phyloP scores from a whole-genome alignment of 2,113 vertebrate genomes.

The Polypterus bichir region DNA sequence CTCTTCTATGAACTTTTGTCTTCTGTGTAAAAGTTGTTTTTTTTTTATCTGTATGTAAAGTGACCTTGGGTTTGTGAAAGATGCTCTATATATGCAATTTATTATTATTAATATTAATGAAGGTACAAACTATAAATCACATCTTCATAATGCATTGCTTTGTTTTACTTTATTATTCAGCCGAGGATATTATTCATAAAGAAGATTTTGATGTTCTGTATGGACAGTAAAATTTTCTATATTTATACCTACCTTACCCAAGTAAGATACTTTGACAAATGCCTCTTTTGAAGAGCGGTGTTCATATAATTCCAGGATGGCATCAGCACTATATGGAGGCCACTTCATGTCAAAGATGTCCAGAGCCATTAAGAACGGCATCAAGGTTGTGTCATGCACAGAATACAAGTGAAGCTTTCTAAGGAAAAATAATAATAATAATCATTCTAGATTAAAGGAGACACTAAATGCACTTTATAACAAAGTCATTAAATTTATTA shows the following conservation, averaged over 20 bases:
- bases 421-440: constrained; percentile 9
- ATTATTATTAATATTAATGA: background rate
- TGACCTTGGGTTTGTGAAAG: too few relatives aligned
- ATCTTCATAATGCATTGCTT: background rate
- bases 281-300: constrained; percentile 56
- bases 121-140: background rate
- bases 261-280: constrained; percentile 70
- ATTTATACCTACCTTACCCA: constrained; percentile 54
- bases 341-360: constrained; percentile 75
- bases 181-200: background rate
- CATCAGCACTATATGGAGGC: constrained; percentile 74
- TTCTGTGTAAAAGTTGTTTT: too few relatives aligned
- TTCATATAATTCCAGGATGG: constrained; percentile 74
- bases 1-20: too few relatives aligned
- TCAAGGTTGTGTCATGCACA: constrained; percentile 69
- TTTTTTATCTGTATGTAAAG: too few relatives aligned
- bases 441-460: background rate
- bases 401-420: constrained; percentile 86
- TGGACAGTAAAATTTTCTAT: background rate
- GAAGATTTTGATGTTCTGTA: too few relatives aligned
- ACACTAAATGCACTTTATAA: too few relatives aligned
- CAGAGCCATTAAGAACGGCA: constrained; percentile 72
- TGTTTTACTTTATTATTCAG: background rate
- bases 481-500: too few relatives aligned
- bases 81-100: background rate